Percentiles rank a stretch among this genome's conserved stretches.
Evolutionary conservation across 2,797 vertebrate species (phyloP).

Genomic region (Silurus lanzhouensis): DNA sequence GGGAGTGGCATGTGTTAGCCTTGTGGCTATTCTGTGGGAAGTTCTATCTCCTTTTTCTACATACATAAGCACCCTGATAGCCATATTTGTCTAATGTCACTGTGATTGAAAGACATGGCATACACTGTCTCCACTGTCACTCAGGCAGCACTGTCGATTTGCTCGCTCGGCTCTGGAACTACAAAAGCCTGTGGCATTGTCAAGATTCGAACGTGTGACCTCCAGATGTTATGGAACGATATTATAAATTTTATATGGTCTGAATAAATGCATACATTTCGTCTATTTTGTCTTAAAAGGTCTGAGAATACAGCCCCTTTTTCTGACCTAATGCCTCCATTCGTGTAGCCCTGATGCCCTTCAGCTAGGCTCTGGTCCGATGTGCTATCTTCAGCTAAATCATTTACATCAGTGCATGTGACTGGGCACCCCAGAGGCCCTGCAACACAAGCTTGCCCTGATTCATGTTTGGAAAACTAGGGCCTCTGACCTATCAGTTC

Average conservation of each 20-base stretch:
- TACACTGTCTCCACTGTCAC: neutral
- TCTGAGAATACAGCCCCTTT: neutral
- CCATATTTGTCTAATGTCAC: neutral
- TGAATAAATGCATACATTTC: neutral
- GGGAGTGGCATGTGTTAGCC: too few species aligned
- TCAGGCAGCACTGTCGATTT: neutral
- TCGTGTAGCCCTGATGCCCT: too few species aligned
- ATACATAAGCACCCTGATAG: constrained; percentile 1
- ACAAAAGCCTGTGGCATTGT: neutral
- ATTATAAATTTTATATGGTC: neutral
- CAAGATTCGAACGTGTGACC: neutral
- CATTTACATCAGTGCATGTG: neutral
- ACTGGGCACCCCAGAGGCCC: neutral
- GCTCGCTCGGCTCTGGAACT: neutral
- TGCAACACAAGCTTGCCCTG: neutral
- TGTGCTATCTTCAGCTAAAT: neutral
- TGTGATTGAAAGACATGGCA: neutral
- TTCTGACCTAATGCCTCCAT: neutral
- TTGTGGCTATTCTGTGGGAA: too few species aligned
- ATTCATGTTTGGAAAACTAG: neutral
- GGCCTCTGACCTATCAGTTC: neutral
- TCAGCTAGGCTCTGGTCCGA: neutral
- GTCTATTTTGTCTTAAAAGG: neutral
- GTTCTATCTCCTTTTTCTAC: neutral
- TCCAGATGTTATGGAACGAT: neutral